Evolutionary conservation across 2,113 vertebrate genomes (phyloP).

Genomic region (Thalassoma bifasciatum): DNA sequence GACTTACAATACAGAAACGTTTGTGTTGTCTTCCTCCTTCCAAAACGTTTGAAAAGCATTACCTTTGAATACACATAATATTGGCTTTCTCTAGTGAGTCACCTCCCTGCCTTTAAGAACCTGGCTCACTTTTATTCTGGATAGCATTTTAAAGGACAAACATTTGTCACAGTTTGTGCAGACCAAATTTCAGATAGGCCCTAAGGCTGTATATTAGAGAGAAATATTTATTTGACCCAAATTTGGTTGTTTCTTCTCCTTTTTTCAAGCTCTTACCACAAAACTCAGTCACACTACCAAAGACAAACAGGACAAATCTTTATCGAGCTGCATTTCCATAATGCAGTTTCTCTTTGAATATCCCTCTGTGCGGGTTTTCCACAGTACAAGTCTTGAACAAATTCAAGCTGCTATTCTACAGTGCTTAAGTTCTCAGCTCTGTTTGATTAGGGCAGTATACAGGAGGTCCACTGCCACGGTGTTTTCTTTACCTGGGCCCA

Average conservation of each 20-base stretch:
- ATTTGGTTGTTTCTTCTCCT: constrained; percentile 1
- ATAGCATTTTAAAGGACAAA: constrained; percentile 20
- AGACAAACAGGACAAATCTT: constrained; percentile 54
- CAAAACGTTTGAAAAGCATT: background rate
- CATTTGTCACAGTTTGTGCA: constrained; percentile 13
- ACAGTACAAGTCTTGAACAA: constrained; percentile 54
- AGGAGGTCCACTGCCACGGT: constrained; percentile 76
- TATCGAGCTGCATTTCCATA: constrained; percentile 37
- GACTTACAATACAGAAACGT: background rate
- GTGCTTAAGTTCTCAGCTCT: constrained; percentile 67
- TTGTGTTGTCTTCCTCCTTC: background rate
- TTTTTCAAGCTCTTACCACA: constrained; percentile 4
- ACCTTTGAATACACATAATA: background rate
- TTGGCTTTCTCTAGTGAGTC: constrained; percentile 3
- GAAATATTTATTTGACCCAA: background rate
- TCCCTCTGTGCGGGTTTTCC: constrained; percentile 66
- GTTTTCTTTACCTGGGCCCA: constrained; percentile 82
- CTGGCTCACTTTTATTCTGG: no score
- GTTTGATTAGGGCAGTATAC: constrained; percentile 79
- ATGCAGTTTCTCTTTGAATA: constrained; percentile 64
- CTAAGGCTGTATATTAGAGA: background rate
- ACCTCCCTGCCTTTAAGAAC: constrained; percentile 18
- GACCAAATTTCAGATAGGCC: constrained; percentile 5
- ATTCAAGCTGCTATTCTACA: constrained; percentile 68
- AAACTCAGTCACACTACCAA: constrained; percentile 38